Conservation (phyloP, 2,888 invertebrate genomes). For the Amphipoea oculea region DNA sequence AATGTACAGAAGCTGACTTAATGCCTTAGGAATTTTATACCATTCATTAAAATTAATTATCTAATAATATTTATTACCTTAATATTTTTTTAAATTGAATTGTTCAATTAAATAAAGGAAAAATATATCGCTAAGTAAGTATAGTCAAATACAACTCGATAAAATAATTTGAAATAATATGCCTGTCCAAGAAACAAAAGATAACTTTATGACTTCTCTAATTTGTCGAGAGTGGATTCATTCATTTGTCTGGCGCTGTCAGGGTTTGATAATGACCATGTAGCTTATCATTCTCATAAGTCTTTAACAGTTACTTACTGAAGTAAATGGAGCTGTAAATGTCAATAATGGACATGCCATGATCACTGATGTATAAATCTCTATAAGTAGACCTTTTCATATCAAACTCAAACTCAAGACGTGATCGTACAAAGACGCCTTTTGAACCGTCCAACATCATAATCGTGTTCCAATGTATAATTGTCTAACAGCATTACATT, state of each 20-base stretch:
- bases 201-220: not conserved
- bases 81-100: no score
- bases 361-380: not conserved
- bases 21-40: no score
- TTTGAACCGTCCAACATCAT: constrained; percentile 2
- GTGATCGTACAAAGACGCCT: constrained; percentile 1
- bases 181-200: not conserved
- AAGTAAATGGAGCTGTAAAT: not conserved
- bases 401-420: constrained; percentile 5
- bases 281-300: not conserved
- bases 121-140: not conserved
- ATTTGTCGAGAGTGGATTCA: not conserved
- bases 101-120: not conserved
- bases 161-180: not conserved
- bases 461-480: not conserved
- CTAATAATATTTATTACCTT: no score
- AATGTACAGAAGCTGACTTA: no score
- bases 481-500: constrained; percentile 21
- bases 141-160: not conserved
- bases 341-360: not conserved
- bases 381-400: not conserved
- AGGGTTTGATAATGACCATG: not conserved
- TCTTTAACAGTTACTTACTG: not conserved
- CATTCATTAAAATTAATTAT: no score
- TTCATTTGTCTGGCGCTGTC: not conserved